Evolutionary conservation across 2,888 invertebrate genomes (phyloP), one percentile per base, ranked within the genome.

Genomic region (Heliothis peltigera): DNA sequence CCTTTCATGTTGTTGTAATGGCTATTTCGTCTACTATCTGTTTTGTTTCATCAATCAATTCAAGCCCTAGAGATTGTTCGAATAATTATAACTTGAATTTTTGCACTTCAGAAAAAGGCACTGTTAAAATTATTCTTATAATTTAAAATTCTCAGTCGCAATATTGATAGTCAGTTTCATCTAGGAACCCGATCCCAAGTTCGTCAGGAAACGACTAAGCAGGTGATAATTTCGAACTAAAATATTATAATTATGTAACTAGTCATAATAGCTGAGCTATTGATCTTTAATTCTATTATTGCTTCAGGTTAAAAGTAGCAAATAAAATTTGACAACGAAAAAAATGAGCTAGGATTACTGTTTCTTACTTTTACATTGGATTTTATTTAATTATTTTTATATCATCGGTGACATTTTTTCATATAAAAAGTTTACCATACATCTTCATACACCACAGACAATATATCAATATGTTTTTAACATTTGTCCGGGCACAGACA

Each of bases 401-500:
- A 43, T 2, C 25, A 35, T 17, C 1, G 1, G 17, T 44, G 64
- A 64, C 65, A 71, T 44, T 10, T 48, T 48, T 68, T 53, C 18
- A 28, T 52, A 42, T 32, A 43, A 7, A n/a, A 18, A 22, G 7
- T 35, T 60, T 55, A 32, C 25, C 25, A 68, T 64, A 53, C 21
- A 74, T 69, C 75, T 62, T 64, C 57, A 46, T 72, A 60, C 49
- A 39, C n/a, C 22, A 68, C 71, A 70, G 54, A 64, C 66, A 58
- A 76, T 73, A 70, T 70, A 73, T 77, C 74, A 75, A 61, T 39
- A 64, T 73, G 74, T 75, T 75, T 77, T 61, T 71, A 77, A 75
- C 77, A 73, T 72, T 77, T 75, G 77, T 69, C 54, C 56, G 64
- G 67, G 52, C 55, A n/a, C 62, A 48, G 65, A 78, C 78, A 71